Evolutionary conservation across 2,113 vertebrate genomes (phyloP), one percentile per base, ranked within the genome.

Genomic region (Erinaceus europaeus): DNA sequence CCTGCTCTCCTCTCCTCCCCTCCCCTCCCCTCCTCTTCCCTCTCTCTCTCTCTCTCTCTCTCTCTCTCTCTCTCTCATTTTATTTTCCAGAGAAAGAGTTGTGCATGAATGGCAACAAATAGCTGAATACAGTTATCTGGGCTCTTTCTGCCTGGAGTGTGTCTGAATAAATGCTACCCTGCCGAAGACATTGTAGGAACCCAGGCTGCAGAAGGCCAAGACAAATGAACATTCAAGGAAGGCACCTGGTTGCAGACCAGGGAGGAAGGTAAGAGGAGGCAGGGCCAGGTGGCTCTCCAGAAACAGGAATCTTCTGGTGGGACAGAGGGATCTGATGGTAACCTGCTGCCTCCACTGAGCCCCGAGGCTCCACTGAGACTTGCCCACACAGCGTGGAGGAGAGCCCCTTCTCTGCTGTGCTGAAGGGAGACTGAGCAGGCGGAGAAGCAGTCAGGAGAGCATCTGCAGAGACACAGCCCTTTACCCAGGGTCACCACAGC

Each of bases 81-180:
- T n/a, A n/a, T n/a, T n/a, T n/a, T 71, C 55, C 32, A 42, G 55
- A 89, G 80, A 89, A 74, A 86, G 14, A 86, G 72, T 38, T 46
- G 59, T 36, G 27, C 55, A 83, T 68, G 83, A 88, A 32, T 57
- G 48, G 90, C n/a, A n/a, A 93, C 76, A 91, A 93, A 90, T 42
- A 42, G 65, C 18, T 29, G 52, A 84, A 57, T 53, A 80, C 62
- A 72, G 17, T 12, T 38, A 29, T 40, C 32, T 23, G 52, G 34
- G 9, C 62, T 46, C 6, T 18, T 50, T 55, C n/a, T 79, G 50
- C 87, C 80, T 52, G 81, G 59, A 2, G 18, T 40, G 59, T 77
- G 86, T 71, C 71, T 77, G 4, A 62, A 42, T 20, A 71, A 88
- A 40, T 15, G 6, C 7, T 91, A 78, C 17, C 52, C 59, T 73